Evolutionary conservation across 2,888 invertebrate genomes (phyloP).

Genomic region (Prenolepis imparis): DNA sequence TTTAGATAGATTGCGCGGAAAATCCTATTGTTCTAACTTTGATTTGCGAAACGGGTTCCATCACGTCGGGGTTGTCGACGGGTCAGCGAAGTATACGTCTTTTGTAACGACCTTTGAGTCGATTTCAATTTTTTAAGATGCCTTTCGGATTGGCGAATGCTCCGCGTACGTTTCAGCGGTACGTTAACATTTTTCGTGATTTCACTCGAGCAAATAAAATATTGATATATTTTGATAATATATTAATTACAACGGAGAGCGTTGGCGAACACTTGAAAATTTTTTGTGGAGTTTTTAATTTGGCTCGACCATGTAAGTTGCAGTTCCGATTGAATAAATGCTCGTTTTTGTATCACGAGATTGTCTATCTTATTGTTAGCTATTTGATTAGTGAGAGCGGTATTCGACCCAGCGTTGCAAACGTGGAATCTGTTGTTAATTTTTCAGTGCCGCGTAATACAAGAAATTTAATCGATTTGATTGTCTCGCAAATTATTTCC

Average conservation of each 20-base stretch:
- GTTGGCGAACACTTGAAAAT: not conserved
- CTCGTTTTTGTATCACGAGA: slow-evolving; percentile 16
- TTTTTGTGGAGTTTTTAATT: not conserved
- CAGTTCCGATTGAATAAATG: not conserved
- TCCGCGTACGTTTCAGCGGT: slow-evolving; percentile 25
- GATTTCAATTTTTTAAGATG: not conserved
- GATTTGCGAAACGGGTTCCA: slow-evolving; percentile 32
- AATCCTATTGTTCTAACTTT: slow-evolving; percentile 14
- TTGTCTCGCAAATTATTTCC: slow-evolving; percentile 15
- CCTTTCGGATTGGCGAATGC: slow-evolving; percentile 30
- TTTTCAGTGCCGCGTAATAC: slow-evolving; percentile 12
- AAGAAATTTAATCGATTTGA: slow-evolving; percentile 24
- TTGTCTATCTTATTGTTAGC: slow-evolving; percentile 35
- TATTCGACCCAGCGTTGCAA: not conserved
- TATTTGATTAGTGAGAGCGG: not conserved
- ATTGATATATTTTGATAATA: not conserved
- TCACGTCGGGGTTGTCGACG: not conserved
- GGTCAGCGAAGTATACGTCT: not conserved
- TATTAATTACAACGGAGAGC: not conserved
- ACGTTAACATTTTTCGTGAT: slow-evolving; percentile 17
- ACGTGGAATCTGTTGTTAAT: not conserved
- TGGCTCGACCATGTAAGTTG: not conserved
- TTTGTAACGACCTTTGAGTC: not conserved
- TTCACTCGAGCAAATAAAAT: slow-evolving; percentile 44
- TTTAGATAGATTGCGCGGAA: slow-evolving; percentile 10